Evolutionary conservation across 2,888 invertebrate species (phyloP).

Genomic region (Hemistola chrysoprasaria): DNA sequence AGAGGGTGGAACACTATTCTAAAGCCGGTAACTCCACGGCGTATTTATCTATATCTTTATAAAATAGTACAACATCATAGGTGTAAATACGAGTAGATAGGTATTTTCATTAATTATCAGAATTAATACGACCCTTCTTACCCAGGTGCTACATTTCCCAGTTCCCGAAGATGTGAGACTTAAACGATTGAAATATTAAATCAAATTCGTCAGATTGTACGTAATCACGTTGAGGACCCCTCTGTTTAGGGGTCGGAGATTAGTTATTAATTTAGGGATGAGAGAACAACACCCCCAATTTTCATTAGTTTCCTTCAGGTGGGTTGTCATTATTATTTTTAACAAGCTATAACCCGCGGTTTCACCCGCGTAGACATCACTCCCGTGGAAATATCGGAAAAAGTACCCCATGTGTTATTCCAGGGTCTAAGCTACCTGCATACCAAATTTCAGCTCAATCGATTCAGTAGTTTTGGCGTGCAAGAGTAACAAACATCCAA

Average conservation of each 20-base stretch:
- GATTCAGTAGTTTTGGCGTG: no score
- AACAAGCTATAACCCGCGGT: no score
- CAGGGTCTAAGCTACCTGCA: neutral
- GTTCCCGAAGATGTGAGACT: conserved; percentile 3
- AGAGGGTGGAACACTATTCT: no score
- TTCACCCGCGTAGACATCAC: no score
- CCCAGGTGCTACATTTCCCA: conserved; percentile 8
- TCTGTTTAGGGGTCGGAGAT: conserved; percentile 53
- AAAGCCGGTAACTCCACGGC: no score
- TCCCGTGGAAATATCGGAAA: no score
- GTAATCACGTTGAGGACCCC: conserved; percentile 44
- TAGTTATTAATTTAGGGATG: conserved; percentile 74
- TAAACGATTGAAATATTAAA: conserved; percentile 54
- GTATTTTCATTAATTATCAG: no score
- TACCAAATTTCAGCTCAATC: neutral
- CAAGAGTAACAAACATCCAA: no score
- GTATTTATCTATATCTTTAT: no score
- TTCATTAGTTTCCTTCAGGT: conserved; percentile 32
- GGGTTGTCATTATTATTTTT: conserved; percentile 9
- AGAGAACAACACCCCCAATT: conserved; percentile 53
- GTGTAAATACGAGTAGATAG: no score
- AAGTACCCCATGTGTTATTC: no score
- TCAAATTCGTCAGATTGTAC: conserved; percentile 53
- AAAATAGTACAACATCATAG: no score
- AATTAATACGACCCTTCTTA: conserved; percentile 1